Evolutionary conservation across 2,113 vertebrate species (phyloP), one percentile per base, ranked within the genome.

Genomic region (Dicentrarchus labrax): DNA sequence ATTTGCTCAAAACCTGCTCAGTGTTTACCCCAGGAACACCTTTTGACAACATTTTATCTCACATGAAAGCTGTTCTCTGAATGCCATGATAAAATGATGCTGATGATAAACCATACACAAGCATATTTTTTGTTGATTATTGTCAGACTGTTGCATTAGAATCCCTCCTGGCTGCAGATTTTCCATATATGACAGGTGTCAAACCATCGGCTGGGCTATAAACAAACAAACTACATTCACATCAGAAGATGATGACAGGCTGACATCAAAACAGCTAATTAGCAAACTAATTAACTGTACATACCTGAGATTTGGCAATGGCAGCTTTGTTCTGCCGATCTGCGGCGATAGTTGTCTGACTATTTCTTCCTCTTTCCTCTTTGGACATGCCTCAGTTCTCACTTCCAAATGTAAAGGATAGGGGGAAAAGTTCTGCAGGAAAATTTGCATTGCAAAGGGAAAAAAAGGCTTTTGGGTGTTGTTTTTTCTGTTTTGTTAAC

Each of bases 241-340:
- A 54, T 74, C 60, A 51, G 15, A 68, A 57, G 69, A 19, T 59
- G 54, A 45, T 69, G 88, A 72, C 69, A 59, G 70, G 5, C 45
- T 19, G 48, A 90, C 78, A 85, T 84, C 68, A 68, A 51, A 81
- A 66, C 81, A 59, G 66, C 76, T 85, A 71, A 93, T 90, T 83
- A 89, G 81, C 78, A 85, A 90, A 86, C 76, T 85, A 86, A 93
- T 93, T 88, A 89, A 41, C 86, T 69, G 70, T 53, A 65, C 79
- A 21, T 88, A 81, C 83, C 85, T 91, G 85, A 57, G 80, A 78
- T 81, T 30, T 82, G 85, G 75, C 69, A 54, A 30, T 56, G 67
- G 74, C 74, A 56, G 86, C 56, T 21, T 53, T 1, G 56, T 77
- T 69, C 56, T 61, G 53, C 41, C 39, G 79, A 81, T 90, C 59